These are phyloP conservation scores for Dryococelus australis DNA, from an alignment of 2,888 invertebrate genomes.

Conservation along the genomic window DNA sequence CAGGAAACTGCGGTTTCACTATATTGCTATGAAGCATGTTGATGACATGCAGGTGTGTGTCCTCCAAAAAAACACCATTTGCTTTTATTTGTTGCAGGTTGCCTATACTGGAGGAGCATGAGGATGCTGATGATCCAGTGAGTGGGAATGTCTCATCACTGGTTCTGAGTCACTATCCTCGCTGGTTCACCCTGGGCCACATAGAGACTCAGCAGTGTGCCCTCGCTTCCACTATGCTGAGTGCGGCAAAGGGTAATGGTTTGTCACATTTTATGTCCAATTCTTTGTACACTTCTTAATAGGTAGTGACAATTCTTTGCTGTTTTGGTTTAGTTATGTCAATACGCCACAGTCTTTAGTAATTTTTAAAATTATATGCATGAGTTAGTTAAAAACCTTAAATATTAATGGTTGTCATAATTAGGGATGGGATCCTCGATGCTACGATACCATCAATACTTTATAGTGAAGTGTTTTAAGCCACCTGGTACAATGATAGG, in stretches of 20 bases:
- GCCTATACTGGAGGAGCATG: constrained; percentile 77
- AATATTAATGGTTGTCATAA: too few relatives aligned
- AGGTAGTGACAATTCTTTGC: too few relatives aligned
- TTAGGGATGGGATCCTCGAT: too few relatives aligned
- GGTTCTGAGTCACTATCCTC: constrained; percentile 68
- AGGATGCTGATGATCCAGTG: constrained; percentile 68
- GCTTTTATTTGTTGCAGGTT: constrained; percentile 54
- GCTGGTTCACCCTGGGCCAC: constrained; percentile 83
- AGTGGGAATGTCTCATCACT: constrained; percentile 62
- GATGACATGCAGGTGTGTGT: background rate
- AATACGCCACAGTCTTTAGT: too few relatives aligned
- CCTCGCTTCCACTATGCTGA: constrained; percentile 77
- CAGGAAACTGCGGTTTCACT: background rate
- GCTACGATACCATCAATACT: too few relatives aligned
- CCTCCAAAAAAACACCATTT: background rate
- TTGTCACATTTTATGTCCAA: too few relatives aligned
- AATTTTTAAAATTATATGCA: too few relatives aligned
- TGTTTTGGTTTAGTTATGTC: too few relatives aligned
- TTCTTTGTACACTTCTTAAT: too few relatives aligned
- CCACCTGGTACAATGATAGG: too few relatives aligned
- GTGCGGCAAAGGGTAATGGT: constrained; percentile 69
- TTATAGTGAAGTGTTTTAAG: too few relatives aligned
- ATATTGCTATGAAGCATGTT: background rate
- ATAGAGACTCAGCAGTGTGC: constrained; percentile 84
- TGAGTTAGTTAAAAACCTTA: too few relatives aligned